Percentiles rank a stretch among this genome's conserved stretches.
Evolutionary conservation across 1,140 invertebrate species (phyloP).

Genomic region (Leptopilina boulardi): DNA sequence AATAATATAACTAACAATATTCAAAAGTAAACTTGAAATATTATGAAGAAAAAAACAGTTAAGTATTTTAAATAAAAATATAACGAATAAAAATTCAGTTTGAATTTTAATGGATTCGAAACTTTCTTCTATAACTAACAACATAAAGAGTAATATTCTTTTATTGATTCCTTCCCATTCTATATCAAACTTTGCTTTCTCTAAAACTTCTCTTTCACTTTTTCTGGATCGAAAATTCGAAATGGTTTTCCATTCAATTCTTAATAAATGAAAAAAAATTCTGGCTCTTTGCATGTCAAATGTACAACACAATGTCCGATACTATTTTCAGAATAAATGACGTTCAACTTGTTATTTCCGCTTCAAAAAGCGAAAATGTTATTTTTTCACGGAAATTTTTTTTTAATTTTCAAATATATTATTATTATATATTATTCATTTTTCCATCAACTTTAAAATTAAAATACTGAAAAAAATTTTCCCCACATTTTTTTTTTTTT

Average conservation of each 20-base stretch:
- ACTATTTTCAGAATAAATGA: conserved; percentile 21
- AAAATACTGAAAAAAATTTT: too few species aligned
- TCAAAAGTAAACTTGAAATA: too few species aligned
- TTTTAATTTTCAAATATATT: not conserved
- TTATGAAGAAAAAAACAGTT: not conserved
- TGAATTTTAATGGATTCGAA: not conserved
- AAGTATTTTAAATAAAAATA: too few species aligned
- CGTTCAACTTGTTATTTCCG: not conserved
- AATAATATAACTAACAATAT: too few species aligned
- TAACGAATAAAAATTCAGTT: not conserved
- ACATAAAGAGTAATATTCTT: not conserved
- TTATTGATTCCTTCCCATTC: conserved; percentile 34
- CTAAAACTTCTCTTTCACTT: not conserved
- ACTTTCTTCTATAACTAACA: not conserved
- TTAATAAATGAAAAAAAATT: conserved; percentile 21
- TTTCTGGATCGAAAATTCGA: not conserved
- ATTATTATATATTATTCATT: not conserved
- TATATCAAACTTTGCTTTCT: conserved; percentile 32
- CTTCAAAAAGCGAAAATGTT: not conserved
- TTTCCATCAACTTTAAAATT: too few species aligned
- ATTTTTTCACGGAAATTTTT: too few species aligned
- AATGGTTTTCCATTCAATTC: not conserved
- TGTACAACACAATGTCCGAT: conserved; percentile 17
- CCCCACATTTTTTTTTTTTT: too few species aligned
- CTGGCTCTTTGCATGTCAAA: conserved; percentile 6